Base-by-base conservation (phyloP, 2,888 invertebrate species). In the Pimpla rufipes region DNA sequence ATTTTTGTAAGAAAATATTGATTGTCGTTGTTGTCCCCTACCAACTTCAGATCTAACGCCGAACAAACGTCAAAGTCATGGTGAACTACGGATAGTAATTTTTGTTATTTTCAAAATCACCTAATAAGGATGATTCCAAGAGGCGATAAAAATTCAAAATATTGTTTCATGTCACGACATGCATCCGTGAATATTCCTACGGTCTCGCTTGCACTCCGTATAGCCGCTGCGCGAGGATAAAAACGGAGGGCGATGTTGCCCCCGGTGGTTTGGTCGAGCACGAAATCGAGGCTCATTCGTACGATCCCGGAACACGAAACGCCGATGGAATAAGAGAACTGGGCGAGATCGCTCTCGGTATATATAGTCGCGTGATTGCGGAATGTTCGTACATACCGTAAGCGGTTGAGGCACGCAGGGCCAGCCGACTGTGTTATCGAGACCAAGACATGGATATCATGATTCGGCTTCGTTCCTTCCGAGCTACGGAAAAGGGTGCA, bases 371-470 rank as follows among this genome's bases (percentile, higher is more conserved):
- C 89, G 87, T 90, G 88, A 87, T 88, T 85, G 77, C 77, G 68
- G 82, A 85, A 86, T 86, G 85, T 87, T 87, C 87, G 86, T 87
- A 87, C 85, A 83, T 85, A 85, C 84, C 83, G 83, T 83, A 85
- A 85, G 81, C 83, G 81, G 76, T 70, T 79, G 73, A 64, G 79
- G 76, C 84, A 87, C 86, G 86, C 88, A 87, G 85, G 84, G 86
- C 80, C 64, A 82, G 57, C 75, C 52, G 73, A 50, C 77, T 40
- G 64, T 62, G 64, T 66, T 84, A 84, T 84, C 73, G 80, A 74
- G 70, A 47, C 78, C 74, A 50, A 47, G 67, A 35, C 18, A 73
- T 59, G 35, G 59, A 35, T 18, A 45, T 62, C 47, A 59, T 23
- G 11, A 42, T 45, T 59, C 62, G 64, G 52, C 74, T 55, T 55